These are phyloP conservation scores for Erpobdella octoculata DNA, from an alignment of 2,888 invertebrate species.

Conservation along the genomic window DNA sequence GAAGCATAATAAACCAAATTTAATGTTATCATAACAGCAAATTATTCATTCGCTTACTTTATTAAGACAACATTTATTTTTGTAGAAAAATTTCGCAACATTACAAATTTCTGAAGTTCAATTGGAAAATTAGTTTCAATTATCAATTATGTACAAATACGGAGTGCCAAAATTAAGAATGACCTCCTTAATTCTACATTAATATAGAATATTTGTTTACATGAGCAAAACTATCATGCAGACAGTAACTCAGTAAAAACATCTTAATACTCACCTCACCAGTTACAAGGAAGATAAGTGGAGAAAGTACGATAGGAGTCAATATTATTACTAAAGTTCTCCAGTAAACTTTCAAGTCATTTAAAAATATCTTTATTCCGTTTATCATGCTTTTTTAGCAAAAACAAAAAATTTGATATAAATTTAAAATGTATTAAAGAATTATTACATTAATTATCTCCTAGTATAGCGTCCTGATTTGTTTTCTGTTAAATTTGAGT, in stretches of 20 bases:
- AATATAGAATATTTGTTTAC: not conserved
- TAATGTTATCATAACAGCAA: too few relatives aligned
- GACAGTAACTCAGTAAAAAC: not conserved
- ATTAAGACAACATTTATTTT: too few relatives aligned
- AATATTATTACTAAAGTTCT: slow-evolving; percentile 23
- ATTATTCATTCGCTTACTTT: too few relatives aligned
- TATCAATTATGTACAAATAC: not conserved
- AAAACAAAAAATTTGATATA: not conserved
- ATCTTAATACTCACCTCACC: slow-evolving; percentile 20
- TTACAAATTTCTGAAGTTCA: not conserved
- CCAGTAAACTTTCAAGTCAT: slow-evolving; percentile 19
- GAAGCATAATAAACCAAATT: too few relatives aligned
- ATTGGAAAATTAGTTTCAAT: not conserved
- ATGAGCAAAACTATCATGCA: not conserved
- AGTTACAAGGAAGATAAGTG: slow-evolving; percentile 16
- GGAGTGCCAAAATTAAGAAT: too few relatives aligned
- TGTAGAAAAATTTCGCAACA: not conserved
- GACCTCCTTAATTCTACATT: too few relatives aligned
- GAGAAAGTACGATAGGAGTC: slow-evolving; percentile 25
- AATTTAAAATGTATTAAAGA: too few relatives aligned
- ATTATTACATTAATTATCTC: too few relatives aligned
- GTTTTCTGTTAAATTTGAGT: too few relatives aligned
- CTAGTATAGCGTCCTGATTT: too few relatives aligned
- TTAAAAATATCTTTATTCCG: not conserved
- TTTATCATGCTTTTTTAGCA: not conserved